A percentile compares a stretch with the other conserved stretches of the same genome.
Conservation (phyloP, 2,797 vertebrate species). For the Rhynchonycteris naso region DNA sequence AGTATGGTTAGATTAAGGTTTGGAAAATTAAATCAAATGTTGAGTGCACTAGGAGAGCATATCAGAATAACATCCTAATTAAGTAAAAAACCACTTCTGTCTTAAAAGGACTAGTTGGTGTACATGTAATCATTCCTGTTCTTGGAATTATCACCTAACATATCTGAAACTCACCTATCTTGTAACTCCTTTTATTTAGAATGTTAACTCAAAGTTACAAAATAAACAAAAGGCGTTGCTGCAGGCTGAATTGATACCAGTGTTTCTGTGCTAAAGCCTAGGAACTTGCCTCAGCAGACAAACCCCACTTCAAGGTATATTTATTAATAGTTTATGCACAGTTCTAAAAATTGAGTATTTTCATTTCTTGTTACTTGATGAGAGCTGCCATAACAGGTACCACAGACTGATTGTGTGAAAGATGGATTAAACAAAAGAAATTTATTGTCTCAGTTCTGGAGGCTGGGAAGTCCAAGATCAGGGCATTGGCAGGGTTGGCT, state of each 20-base stretch:
- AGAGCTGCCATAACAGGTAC: not conserved
- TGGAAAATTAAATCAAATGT: not conserved
- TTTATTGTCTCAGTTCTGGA: slow-evolving; percentile 22
- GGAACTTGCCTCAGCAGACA: not conserved
- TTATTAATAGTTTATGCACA: not conserved
- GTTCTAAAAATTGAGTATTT: not conserved
- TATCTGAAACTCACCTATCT: not conserved
- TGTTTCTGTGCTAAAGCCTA: not conserved
- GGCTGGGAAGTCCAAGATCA: not conserved
- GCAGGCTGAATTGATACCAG: not conserved
- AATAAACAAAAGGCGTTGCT: not conserved
- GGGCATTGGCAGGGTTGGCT: not conserved
- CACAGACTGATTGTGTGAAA: not conserved
- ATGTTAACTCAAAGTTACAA: not conserved
- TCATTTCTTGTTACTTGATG: not conserved
- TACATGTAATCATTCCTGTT: not conserved
- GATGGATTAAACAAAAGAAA: not conserved
- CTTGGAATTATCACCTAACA: not conserved
- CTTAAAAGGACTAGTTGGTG: not conserved
- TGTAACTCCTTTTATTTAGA: not conserved
- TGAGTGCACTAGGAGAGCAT: not conserved
- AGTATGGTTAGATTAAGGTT: not conserved
- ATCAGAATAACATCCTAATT: not conserved
- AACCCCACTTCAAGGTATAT: not conserved
- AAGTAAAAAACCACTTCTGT: not conserved